Percentiles rank a stretch among this genome's conserved stretches.
These are phyloP conservation scores for Vicugna pacos DNA, from an alignment of 2,113 vertebrate genomes.

Conservation along the genomic window DNA sequence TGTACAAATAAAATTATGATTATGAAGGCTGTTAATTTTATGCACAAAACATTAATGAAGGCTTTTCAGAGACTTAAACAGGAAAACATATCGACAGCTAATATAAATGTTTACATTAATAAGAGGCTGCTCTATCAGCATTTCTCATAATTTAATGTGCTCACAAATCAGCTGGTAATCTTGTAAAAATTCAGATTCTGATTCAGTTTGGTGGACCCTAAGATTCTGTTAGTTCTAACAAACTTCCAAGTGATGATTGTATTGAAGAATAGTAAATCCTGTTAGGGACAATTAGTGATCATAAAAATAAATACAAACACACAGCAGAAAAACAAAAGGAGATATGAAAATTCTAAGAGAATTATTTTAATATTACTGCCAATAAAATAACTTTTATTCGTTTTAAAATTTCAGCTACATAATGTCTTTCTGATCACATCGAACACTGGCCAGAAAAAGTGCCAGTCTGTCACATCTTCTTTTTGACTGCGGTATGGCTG, in stretches of 20 bases:
- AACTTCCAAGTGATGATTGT: not conserved
- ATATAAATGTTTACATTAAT: conserved; percentile 70
- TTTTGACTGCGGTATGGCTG: too few relatives aligned
- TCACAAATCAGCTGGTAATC: not conserved
- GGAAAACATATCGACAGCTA: conserved; percentile 55
- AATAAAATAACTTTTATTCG: not conserved
- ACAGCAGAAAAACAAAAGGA: not conserved
- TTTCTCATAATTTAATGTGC: not conserved
- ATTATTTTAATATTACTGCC: not conserved
- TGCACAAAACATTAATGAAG: conserved; percentile 51
- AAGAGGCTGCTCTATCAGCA: not conserved
- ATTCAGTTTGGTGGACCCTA: not conserved
- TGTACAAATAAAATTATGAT: conserved; percentile 38
- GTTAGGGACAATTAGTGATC: not conserved
- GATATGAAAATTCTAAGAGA: not conserved
- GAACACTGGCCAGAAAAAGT: not conserved
- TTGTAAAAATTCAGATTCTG: not conserved
- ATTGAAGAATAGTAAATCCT: not conserved
- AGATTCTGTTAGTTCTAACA: not conserved
- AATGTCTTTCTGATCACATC: not conserved
- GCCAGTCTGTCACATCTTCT: not conserved
- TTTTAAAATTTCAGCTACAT: not conserved
- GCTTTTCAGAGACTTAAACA: conserved; percentile 59
- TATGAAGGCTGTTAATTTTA: conserved; percentile 63
- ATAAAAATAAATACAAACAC: not conserved